Evolutionary conservation across 2,888 invertebrate genomes (phyloP).

Genomic region (Unio pictorum): DNA sequence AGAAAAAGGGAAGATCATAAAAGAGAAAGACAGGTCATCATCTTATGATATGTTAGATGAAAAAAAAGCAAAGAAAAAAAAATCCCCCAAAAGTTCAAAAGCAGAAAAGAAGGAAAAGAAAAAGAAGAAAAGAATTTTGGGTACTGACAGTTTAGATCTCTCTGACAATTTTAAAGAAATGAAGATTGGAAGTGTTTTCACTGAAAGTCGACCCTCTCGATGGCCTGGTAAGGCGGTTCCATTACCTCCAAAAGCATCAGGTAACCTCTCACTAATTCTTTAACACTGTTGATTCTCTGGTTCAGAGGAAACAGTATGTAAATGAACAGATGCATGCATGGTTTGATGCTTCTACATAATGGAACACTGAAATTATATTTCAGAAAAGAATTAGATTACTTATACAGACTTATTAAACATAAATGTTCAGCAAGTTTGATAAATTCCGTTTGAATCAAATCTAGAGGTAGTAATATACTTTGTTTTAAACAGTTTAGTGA

Average conservation of each 20-base stretch:
- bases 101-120: constrained; percentile 55
- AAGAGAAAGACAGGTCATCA: constrained; percentile 54
- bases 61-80: constrained; percentile 56
- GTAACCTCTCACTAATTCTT: constrained; percentile 46
- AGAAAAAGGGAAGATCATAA: constrained; percentile 31
- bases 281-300: background rate
- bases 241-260: constrained; percentile 63
- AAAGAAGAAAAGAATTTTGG: constrained; percentile 28
- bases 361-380: too few relatives aligned
- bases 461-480: too few relatives aligned
- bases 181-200: constrained; percentile 55
- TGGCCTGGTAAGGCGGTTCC: constrained; percentile 25
- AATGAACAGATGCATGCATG: too few relatives aligned
- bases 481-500: too few relatives aligned
- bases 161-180: constrained; percentile 50
- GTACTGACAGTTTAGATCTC: constrained; percentile 24
- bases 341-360: too few relatives aligned
- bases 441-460: too few relatives aligned
- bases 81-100: constrained; percentile 45
- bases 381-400: too few relatives aligned
- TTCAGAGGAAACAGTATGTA: background rate
- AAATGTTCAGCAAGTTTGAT: too few relatives aligned
- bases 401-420: too few relatives aligned
- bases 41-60: constrained; percentile 50
- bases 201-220: constrained; percentile 14